A percentile compares a stretch with the other conserved stretches of the same genome.
These are phyloP conservation scores for Sitta europaea DNA, from an alignment of 2,113 vertebrate genomes.

Conservation along the genomic window DNA sequence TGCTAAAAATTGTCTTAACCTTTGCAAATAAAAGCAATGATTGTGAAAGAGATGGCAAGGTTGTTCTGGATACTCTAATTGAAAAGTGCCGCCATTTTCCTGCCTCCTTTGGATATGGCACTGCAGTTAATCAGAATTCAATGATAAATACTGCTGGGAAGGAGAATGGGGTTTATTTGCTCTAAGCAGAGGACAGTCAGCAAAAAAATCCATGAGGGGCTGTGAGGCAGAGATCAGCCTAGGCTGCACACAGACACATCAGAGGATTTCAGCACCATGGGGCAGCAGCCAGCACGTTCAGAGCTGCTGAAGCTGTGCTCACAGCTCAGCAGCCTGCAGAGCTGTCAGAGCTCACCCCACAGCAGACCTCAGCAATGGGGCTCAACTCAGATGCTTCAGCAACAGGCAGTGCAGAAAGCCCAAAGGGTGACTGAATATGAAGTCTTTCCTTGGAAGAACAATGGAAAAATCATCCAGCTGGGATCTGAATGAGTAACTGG, in stretches of 20 bases:
- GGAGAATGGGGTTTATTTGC: neutral
- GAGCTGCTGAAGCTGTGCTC: neutral
- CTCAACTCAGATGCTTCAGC: neutral
- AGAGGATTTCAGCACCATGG: neutral
- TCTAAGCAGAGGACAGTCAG: neutral
- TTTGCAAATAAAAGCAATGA: constrained; percentile 13
- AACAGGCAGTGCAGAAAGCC: neutral
- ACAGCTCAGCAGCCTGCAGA: neutral
- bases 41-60: constrained; percentile 1
- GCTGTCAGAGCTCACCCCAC: neutral
- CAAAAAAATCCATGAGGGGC: neutral
- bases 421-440: neutral
- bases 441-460: neutral
- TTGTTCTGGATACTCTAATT: neutral
- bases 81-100: neutral
- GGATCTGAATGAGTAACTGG: neutral
- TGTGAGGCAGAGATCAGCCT: neutral
- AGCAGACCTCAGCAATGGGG: neutral
- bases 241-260: neutral
- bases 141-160: neutral
- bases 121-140: neutral
- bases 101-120: neutral
- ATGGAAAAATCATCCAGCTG: neutral
- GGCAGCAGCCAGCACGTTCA: rapidly evolving
- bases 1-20: constrained; percentile 17